Evolutionary conservation across 2,113 vertebrate species (phyloP).

Genomic region (Phyllostomus hastatus): DNA sequence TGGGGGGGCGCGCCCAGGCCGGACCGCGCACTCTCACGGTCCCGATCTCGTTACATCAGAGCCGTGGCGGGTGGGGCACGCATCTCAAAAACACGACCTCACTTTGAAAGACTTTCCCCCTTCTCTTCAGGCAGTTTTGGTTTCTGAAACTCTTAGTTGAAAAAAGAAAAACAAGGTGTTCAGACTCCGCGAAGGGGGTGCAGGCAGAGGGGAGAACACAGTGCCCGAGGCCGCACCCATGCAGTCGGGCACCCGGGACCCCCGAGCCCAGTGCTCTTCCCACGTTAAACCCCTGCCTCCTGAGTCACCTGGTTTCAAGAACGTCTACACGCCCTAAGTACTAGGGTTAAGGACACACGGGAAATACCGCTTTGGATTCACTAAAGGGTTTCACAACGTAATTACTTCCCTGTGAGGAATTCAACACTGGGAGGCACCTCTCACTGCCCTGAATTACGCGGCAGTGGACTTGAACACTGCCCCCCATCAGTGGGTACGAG

Average conservation of each 20-base stretch:
- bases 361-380: not conserved
- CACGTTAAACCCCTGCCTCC: not conserved
- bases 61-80: not conserved
- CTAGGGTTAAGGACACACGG: not conserved
- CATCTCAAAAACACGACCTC: not conserved
- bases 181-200: not conserved
- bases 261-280: not conserved
- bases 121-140: not conserved
- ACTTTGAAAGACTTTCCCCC: not conserved
- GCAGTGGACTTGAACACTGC: not conserved
- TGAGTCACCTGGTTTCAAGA: not conserved
- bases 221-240: not conserved
- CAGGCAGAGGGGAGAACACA: not conserved
- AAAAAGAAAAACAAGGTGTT: not conserved
- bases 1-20: not conserved
- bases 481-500: not conserved
- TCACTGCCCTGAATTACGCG: not conserved
- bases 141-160: not conserved
- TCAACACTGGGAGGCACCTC: not conserved
- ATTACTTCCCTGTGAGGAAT: constrained; percentile 15
- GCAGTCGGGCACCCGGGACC: not conserved
- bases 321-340: not conserved
- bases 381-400: not conserved
- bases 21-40: not conserved
- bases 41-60: not conserved